Evolutionary conservation across 2,797 vertebrate genomes (phyloP), one percentile per base, ranked within the genome.

Genomic region (Rhinella marina): DNA sequence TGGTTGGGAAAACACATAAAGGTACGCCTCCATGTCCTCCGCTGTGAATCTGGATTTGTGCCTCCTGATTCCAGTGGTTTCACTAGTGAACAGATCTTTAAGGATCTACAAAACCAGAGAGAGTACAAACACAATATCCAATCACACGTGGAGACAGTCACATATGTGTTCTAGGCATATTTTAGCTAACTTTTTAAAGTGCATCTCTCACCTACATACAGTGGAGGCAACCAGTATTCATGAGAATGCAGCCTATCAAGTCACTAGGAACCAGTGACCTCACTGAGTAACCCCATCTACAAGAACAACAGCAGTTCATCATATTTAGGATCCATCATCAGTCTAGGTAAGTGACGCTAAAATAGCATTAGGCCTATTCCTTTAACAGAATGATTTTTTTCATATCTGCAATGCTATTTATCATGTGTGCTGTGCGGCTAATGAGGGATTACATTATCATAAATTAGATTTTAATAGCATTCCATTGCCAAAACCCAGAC

Each of bases 1-100:
- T 0, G 98, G 98, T 94, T 99, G 98, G 48, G 98, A 99, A 90
- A 99, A 96, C 48, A 97, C 94, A 59, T 99, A 99, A 88, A 99
- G 92, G 84, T 99, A 99, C 80, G 98, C 97, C 94, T 99, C 98
- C 89, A 99, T 91, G 90, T 99, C 98, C 91, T 99, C 98, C 29
- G 95, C 92, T 66, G 97, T 97, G 88, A 99, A 95, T 93, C 93
- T 96, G 27, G 95, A 96, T 54, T 97, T 97, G 93, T 97, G 98
- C 86, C 94, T 95, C 82, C 97, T 96, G 81, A 98, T 97, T 90
- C 97, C 98, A 77, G 97, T 98, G 90, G 93, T 96, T 73, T 96
- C 96, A 93, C 98, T 98, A 86, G 97, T 98, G 93, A 99, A 98
- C 89, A 99, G 94, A 87, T 94, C 94, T 94, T 97, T 99, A 91